Conservation (phyloP, 2,113 vertebrate species). For the Dermatemys mawii region DNA sequence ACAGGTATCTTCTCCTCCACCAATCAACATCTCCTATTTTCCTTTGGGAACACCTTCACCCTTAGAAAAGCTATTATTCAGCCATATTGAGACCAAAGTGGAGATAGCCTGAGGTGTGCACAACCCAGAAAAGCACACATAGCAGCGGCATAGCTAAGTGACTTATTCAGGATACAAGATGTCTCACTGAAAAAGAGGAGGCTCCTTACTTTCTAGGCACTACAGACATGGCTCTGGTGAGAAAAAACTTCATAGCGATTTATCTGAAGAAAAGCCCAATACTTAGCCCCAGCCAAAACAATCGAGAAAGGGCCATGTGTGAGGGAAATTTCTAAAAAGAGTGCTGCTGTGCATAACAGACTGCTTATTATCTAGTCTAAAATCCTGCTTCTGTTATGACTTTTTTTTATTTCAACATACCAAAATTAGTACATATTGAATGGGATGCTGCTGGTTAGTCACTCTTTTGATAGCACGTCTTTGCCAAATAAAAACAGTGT, state of each 20-base stretch:
- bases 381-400: background rate
- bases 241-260: background rate
- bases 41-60: background rate
- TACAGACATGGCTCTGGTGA: background rate
- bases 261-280: background rate
- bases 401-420: background rate
- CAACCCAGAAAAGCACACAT: background rate
- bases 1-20: background rate
- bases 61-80: background rate
- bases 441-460: background rate
- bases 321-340: background rate
- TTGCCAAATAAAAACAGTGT: background rate
- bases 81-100: background rate
- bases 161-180: background rate
- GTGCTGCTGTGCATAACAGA: background rate
- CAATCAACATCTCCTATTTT: background rate
- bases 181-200: background rate
- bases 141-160: background rate
- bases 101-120: background rate
- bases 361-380: rapidly evolving
- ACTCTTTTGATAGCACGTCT: background rate
- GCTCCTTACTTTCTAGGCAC: background rate
- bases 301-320: background rate
- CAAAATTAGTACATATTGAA: background rate
- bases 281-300: background rate